Conservation (phyloP, 2,113 vertebrate species). For the Mustela nigripes region DNA sequence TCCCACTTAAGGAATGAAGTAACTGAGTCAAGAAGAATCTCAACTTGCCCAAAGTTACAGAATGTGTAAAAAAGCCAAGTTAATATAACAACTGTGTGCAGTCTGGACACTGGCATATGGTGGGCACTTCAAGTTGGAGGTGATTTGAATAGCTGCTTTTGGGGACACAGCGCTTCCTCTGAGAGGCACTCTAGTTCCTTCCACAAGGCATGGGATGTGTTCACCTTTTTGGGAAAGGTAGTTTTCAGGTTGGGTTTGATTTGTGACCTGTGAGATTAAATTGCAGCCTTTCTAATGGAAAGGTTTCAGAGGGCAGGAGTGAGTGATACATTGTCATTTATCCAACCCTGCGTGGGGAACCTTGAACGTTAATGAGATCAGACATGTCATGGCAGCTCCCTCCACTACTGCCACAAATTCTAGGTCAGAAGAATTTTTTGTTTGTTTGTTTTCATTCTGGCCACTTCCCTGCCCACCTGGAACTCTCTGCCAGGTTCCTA, state of each 20-base stretch:
- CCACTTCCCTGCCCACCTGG: slow-evolving; percentile 49
- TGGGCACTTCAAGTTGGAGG: too few relatives aligned
- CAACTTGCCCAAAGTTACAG: not conserved
- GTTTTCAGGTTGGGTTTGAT: slow-evolving; percentile 9
- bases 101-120: accelerated
- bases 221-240: not conserved
- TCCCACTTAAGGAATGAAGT: not conserved
- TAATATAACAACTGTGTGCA: accelerated
- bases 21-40: not conserved
- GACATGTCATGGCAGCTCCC: not conserved
- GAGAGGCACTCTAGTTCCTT: not conserved
- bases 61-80: not conserved
- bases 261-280: not conserved
- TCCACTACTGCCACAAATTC: not conserved
- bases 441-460: not conserved
- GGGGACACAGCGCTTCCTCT: not conserved
- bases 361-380: not conserved
- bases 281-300: not conserved
- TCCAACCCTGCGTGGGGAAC: not conserved
- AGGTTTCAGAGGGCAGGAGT: not conserved
- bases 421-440: not conserved
- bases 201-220: not conserved
- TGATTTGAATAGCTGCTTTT: not conserved
- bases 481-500: slow-evolving; percentile 67
- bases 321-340: not conserved